phyloP scores from a whole-genome alignment of 2,888 invertebrate species.

The Dendrolimus houi region DNA sequence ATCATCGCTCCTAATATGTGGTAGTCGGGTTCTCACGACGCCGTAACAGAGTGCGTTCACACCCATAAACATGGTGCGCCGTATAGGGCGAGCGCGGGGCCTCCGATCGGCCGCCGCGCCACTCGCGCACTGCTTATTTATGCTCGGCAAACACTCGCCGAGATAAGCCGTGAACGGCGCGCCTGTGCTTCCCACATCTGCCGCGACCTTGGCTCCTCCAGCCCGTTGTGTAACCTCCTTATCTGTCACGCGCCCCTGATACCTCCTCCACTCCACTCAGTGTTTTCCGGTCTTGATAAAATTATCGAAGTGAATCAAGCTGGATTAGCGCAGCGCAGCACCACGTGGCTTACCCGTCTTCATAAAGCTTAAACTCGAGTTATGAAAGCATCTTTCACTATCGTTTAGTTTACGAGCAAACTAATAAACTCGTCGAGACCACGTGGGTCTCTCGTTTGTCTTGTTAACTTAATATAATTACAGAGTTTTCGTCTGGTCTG shows the following conservation, averaged over 20 bases:
- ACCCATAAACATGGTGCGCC: conserved; percentile 48
- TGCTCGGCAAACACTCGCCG: conserved; percentile 54
- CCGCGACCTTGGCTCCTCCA: conserved; percentile 66
- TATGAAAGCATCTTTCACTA: conserved; percentile 46
- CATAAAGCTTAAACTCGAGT: conserved; percentile 19
- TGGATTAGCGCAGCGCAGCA: conserved; percentile 7
- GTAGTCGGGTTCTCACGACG: conserved; percentile 59
- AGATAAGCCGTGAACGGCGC: conserved; percentile 65
- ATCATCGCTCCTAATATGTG: conserved; percentile 41
- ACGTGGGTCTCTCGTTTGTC: conserved; percentile 37
- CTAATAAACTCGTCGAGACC: conserved; percentile 30
- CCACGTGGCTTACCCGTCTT: conserved; percentile 28
- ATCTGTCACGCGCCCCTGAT: conserved; percentile 65
- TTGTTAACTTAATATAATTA: conserved; percentile 69
- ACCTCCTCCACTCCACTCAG: conserved; percentile 35
- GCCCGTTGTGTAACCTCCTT: conserved; percentile 64
- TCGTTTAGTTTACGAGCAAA: conserved; percentile 39
- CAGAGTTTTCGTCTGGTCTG: conserved; percentile 45
- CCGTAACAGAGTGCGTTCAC: conserved; percentile 53
- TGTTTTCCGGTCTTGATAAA: conserved; percentile 67
- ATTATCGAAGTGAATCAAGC: conserved; percentile 24
- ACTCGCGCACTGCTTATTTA: conserved; percentile 48
- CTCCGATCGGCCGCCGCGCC: conserved; percentile 21
- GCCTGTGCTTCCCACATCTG: conserved; percentile 73
- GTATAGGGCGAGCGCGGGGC: conserved; percentile 29